Base-by-base conservation (phyloP, 2,113 vertebrate genomes). In the Phycodurus eques region DNA sequence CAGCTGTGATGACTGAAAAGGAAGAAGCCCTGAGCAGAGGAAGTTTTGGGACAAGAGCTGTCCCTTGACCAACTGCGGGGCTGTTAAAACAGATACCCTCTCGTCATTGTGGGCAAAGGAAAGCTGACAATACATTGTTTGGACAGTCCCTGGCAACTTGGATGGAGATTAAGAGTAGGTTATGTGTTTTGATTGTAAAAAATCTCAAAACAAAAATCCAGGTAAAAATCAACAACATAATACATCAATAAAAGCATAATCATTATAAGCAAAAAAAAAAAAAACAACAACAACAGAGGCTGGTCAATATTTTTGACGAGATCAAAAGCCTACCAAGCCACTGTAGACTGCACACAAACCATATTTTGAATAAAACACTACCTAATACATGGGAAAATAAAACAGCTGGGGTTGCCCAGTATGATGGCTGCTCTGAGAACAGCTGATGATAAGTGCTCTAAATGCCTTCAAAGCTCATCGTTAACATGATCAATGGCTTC, bases 1-100 rank as follows among this genome's bases (percentile, higher is more conserved):
- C 73, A 33, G 67, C 61, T 2, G 74, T 65, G 89, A 86, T 90
- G 90, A 92, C 66, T 81, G 90, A 92, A 77, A 77, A 91, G 91
- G 89, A 91, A 86, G 87, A 82, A 80, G 83, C 71, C 42, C 80
- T 72, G 71, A 69, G 42, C 57, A 3, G 31, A 87, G 87, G 87
- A 88, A 90, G 84, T 72, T 17, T n/a, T 49, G 62, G 63, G 68
- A 83, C 67, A 77, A 78, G 70, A 78, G 57, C 51, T 64, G 20
- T 64, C 44, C 67, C 49, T 44, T n/a, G 31, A 33, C 59, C 56
- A 53, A 59, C 33, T 80, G 33, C 61, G 35, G 33, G 53, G n/a
- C 56, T 53, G 54, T 57, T 57, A 22, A 47, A 49, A 72, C 61
- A 69, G 67, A n/a, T 68, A 57, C 44, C 43, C 56, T 43, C 43